phyloP scores from a whole-genome alignment of 1,140 invertebrate genomes.

The Oncopodura yosiiana region DNA sequence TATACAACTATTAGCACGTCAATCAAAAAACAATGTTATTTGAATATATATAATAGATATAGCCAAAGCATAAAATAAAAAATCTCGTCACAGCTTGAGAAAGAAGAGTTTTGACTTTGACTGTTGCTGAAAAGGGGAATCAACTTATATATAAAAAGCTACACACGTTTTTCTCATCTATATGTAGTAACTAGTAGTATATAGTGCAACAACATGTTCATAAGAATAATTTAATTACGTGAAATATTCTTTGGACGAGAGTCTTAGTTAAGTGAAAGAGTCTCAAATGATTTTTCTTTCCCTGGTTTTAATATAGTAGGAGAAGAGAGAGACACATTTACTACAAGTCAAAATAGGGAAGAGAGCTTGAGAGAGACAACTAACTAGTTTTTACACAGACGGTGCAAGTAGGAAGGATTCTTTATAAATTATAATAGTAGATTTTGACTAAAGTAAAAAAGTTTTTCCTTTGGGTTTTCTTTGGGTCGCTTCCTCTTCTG shows the following conservation, averaged over 20 bases:
- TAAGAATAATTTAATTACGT: constrained; percentile 36
- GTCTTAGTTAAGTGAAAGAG: neutral
- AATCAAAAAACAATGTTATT: too few relatives aligned
- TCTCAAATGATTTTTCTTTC: constrained; percentile 27
- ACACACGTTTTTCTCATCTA: neutral
- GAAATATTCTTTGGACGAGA: constrained; percentile 21
- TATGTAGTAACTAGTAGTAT: neutral
- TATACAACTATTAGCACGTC: constrained; percentile 31
- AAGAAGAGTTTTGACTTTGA: neutral
- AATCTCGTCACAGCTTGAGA: too few relatives aligned
- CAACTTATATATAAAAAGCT: too few relatives aligned
- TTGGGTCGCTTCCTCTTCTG: neutral
- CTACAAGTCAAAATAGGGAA: neutral
- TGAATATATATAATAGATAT: too few relatives aligned
- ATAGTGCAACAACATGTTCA: constrained; percentile 19
- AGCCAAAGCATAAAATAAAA: too few relatives aligned
- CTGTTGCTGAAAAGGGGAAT: too few relatives aligned
- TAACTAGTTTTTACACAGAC: neutral
- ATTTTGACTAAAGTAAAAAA: constrained; percentile 17
- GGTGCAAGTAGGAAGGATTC: neutral
- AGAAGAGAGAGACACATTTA: constrained; percentile 17
- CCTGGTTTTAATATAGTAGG: constrained; percentile 27
- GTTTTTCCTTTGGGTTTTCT: constrained; percentile 2
- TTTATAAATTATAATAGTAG: too few relatives aligned
- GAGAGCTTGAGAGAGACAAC: constrained; percentile 2